Evolutionary conservation across 53 echinoderm and acorn worm species (phyloP).

Genomic region (Mesocentrotus franciscanus): DNA sequence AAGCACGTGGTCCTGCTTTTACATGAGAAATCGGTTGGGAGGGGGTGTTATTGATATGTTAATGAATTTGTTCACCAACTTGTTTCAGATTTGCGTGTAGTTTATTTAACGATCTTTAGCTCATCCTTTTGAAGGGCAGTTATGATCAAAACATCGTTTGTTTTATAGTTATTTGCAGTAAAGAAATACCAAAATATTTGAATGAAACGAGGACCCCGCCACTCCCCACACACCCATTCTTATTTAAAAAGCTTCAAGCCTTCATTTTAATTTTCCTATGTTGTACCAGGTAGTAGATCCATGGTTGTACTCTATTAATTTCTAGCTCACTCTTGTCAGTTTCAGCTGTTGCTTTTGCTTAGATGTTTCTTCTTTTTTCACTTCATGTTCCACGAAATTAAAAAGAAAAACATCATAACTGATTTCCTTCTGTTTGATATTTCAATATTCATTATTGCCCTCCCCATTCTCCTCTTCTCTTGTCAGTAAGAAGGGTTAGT

Average conservation of each 20-base stretch:
- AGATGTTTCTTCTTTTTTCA: not conserved
- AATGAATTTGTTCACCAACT: not conserved
- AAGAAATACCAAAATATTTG: too few relatives aligned
- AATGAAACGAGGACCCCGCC: too few relatives aligned
- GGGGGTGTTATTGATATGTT: not conserved
- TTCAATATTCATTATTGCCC: not conserved
- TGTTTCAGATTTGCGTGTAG: not conserved
- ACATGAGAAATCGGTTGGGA: not conserved
- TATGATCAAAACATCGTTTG: too few relatives aligned
- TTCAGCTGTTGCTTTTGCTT: not conserved
- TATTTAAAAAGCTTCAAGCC: too few relatives aligned
- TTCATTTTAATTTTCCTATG: too few relatives aligned
- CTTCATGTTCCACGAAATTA: not conserved
- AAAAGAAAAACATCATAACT: not conserved
- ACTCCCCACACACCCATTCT: too few relatives aligned
- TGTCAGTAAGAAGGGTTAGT: too few relatives aligned
- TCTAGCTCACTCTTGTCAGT: not conserved
- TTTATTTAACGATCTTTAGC: too few relatives aligned
- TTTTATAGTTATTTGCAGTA: too few relatives aligned
- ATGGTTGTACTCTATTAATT: not conserved
- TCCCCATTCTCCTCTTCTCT: not conserved
- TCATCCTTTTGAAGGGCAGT: too few relatives aligned
- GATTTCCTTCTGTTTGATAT: not conserved
- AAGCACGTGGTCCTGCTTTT: constrained; percentile 23
- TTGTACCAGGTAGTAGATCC: too few relatives aligned